These are phyloP conservation scores for Heliornis fulica DNA, from an alignment of 2,113 vertebrate genomes.

Conservation along the genomic window DNA sequence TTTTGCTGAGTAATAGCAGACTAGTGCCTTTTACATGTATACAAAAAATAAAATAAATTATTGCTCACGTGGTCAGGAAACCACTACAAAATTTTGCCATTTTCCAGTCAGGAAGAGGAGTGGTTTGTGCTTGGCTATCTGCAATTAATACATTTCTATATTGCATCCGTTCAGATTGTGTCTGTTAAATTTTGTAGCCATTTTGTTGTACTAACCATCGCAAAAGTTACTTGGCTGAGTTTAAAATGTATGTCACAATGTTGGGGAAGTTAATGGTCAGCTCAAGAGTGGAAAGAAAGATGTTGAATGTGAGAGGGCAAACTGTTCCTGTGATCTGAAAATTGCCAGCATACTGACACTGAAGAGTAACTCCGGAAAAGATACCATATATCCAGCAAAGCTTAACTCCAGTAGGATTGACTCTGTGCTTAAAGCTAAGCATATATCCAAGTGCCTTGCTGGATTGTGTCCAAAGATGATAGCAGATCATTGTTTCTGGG, in stretches of 20 bases:
- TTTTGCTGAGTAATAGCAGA: not conserved
- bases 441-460: constrained; percentile 53
- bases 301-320: constrained; percentile 13
- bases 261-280: not conserved
- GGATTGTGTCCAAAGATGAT: not conserved
- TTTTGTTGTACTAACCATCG: not conserved
- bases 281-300: constrained; percentile 20
- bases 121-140: not conserved
- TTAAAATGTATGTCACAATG: not conserved
- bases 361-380: constrained; percentile 5
- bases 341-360: not conserved
- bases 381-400: constrained; percentile 50
- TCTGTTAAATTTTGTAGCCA: not conserved
- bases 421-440: constrained; percentile 34
- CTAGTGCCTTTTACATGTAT: constrained; percentile 39
- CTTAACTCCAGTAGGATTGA: not conserved
- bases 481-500: not conserved
- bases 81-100: not conserved
- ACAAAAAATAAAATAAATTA: not conserved
- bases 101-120: not conserved
- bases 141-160: not conserved
- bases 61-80: not conserved
- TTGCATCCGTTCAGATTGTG: not conserved
- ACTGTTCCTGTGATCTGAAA: constrained; percentile 1
- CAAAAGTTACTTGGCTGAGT: constrained; percentile 7